phyloP scores from a whole-genome alignment of 2,888 invertebrate species.

The Ypsolopha sequella region DNA sequence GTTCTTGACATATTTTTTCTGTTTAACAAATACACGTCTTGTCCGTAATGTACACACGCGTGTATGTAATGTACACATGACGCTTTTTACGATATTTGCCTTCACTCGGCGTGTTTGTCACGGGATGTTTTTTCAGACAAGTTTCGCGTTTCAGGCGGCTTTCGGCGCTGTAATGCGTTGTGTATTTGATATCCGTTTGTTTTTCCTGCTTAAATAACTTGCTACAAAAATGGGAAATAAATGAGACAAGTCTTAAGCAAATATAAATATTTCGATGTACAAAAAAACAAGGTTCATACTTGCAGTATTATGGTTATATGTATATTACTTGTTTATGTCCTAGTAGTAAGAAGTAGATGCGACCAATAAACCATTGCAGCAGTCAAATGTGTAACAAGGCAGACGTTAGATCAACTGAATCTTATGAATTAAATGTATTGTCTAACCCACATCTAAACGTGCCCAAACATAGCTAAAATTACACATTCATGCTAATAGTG shows the following conservation, averaged over 20 bases:
- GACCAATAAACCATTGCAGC: too few relatives aligned
- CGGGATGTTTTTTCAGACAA: slow-evolving; percentile 34
- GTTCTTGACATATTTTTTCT: too few relatives aligned
- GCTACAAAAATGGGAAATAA: not conserved
- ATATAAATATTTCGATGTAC: too few relatives aligned
- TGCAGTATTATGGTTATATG: too few relatives aligned
- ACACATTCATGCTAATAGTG: slow-evolving; percentile 1
- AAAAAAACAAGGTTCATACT: too few relatives aligned
- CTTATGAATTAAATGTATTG: too few relatives aligned
- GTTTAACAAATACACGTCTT: not conserved
- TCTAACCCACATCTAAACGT: not conserved
- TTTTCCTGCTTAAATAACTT: not conserved
- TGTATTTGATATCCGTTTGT: not conserved
- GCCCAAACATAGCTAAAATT: not conserved
- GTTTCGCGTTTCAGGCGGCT: slow-evolving; percentile 21
- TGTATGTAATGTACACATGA: slow-evolving; percentile 23
- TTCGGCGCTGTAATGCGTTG: too few relatives aligned
- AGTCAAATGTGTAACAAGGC: too few relatives aligned
- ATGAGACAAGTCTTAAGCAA: not conserved
- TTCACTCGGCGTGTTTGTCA: slow-evolving; percentile 44
- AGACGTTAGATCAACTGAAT: too few relatives aligned
- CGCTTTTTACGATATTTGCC: slow-evolving; percentile 48
- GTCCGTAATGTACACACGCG: too few relatives aligned
- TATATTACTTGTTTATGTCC: too few relatives aligned
- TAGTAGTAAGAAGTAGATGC: too few relatives aligned